Evolutionary conservation across 2,113 vertebrate genomes (phyloP).

Genomic region (Bos indicus): DNA sequence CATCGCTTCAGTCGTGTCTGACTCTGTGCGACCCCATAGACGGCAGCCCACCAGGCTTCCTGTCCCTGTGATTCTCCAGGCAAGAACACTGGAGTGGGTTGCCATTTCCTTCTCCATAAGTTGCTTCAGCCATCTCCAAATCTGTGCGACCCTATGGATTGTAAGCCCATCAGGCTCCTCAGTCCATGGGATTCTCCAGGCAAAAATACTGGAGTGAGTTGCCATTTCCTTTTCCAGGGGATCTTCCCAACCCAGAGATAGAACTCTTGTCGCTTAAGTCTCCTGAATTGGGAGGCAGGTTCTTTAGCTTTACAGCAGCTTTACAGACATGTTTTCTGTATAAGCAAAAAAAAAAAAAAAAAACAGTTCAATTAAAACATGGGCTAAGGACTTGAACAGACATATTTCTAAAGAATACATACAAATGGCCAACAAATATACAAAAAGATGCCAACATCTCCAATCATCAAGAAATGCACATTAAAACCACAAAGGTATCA

Average conservation of each 20-base stretch:
- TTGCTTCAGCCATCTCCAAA: no score
- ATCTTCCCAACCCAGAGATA: not conserved
- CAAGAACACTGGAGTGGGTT: not conserved
- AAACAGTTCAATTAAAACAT: not conserved
- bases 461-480: not conserved
- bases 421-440: not conserved
- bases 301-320: not conserved
- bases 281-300: not conserved
- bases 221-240: not conserved
- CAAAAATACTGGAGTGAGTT: no score
- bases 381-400: not conserved
- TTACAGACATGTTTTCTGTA: not conserved
- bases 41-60: not conserved
- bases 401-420: not conserved
- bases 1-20: not conserved
- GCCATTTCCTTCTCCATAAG: not conserved
- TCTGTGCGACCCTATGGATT: no score
- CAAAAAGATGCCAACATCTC: not conserved
- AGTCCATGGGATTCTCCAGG: no score
- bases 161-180: no score
- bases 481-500: not conserved
- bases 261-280: not conserved
- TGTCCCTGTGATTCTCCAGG: not conserved
- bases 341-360: not conserved
- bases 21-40: fast-evolving